These are phyloP conservation scores for Fregetta grallaria DNA, from an alignment of 2,113 vertebrate genomes.

Conservation along the genomic window DNA sequence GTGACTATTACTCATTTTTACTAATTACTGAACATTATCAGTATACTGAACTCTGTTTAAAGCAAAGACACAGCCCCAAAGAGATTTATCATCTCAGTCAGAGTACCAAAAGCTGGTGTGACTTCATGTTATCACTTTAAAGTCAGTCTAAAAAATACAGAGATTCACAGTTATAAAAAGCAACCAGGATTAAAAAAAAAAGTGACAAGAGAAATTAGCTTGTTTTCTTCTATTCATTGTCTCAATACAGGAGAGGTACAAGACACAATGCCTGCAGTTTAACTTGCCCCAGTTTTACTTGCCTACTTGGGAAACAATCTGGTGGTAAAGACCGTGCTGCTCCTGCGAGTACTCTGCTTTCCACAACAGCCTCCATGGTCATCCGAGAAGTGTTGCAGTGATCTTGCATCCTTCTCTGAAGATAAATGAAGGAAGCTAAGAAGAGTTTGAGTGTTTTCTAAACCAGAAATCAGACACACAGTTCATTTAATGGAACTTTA, in stretches of 20 bases:
- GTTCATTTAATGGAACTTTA: neutral
- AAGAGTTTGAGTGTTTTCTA: neutral
- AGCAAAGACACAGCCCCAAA: neutral
- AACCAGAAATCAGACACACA: neutral
- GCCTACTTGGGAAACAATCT: neutral
- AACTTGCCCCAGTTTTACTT: neutral
- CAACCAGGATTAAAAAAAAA: neutral
- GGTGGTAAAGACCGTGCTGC: accelerated
- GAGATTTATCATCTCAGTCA: neutral
- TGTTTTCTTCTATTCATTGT: neutral
- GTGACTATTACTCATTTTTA: neutral
- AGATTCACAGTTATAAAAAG: neutral
- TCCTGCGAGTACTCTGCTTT: neutral
- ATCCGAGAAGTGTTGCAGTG: neutral
- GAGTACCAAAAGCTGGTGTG: neutral
- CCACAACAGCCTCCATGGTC: neutral
- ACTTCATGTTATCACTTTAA: neutral
- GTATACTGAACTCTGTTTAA: neutral
- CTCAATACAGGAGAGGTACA: neutral
- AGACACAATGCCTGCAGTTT: neutral
- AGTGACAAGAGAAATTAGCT: neutral
- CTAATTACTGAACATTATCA: neutral
- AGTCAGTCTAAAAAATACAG: neutral
- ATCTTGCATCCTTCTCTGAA: neutral
- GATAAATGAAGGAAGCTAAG: neutral